Conservation (phyloP, 2,797 vertebrate species). For the Channa striata region DNA sequence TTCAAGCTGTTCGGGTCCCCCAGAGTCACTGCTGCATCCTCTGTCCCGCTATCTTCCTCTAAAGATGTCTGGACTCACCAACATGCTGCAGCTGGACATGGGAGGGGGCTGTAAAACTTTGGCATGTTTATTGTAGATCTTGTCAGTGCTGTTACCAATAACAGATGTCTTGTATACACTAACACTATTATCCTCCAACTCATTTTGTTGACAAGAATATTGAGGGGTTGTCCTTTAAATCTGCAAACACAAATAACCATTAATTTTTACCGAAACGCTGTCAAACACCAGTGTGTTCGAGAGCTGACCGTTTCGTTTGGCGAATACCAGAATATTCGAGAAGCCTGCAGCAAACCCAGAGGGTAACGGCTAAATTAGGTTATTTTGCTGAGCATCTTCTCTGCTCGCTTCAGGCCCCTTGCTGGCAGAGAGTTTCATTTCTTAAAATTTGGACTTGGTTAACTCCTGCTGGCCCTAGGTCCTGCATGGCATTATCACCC, state of each 20-base stretch:
- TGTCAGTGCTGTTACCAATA: constrained; percentile 68
- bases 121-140: constrained; percentile 78
- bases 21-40: constrained; percentile 60
- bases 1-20: constrained; percentile 55
- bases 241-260: constrained; percentile 44
- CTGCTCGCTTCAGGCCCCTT: constrained; percentile 10
- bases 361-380: neutral
- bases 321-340: neutral
- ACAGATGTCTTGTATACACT: constrained; percentile 72
- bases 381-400: constrained; percentile 11
- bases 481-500: constrained; percentile 50
- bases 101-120: constrained; percentile 70
- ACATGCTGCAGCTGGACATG: constrained; percentile 75
- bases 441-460: constrained; percentile 37
- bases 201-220: constrained; percentile 44
- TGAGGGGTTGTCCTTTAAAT: constrained; percentile 34
- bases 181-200: constrained; percentile 51
- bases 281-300: neutral
- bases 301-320: neutral
- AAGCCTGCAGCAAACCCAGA: neutral
- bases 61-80: constrained; percentile 49
- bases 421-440: constrained; percentile 19
- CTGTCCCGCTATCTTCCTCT: constrained; percentile 49
- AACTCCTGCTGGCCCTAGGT: constrained; percentile 21
- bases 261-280: constrained; percentile 19